Percentiles rank a stretch among this genome's conserved stretches.
Evolutionary conservation across 2,797 vertebrate genomes (phyloP).

Genomic region (Odontamblyopus lacepedii): DNA sequence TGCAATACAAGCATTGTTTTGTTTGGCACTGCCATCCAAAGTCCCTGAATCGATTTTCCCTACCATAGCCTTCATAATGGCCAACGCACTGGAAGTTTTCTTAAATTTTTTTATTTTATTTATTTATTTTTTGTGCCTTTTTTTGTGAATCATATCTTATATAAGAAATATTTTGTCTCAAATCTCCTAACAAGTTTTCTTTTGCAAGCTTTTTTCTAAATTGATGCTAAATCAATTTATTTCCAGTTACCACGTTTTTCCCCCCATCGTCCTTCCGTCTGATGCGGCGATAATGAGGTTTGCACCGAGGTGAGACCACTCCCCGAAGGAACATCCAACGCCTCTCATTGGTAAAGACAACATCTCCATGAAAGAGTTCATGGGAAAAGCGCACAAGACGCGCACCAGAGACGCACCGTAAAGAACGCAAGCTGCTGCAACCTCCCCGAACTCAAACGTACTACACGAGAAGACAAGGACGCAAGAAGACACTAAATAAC

Average conservation of each 20-base stretch:
- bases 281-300: not conserved
- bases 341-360: conserved; percentile 8
- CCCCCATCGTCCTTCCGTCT: not conserved
- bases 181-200: too few relatives aligned
- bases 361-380: conserved; percentile 17
- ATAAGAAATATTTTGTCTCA: too few relatives aligned
- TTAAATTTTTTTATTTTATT: too few relatives aligned
- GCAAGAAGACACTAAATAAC: not conserved
- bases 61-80: too few relatives aligned
- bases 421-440: not conserved
- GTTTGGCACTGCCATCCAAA: too few relatives aligned
- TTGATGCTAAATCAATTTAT: too few relatives aligned
- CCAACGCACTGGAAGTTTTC: too few relatives aligned
- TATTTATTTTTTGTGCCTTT: too few relatives aligned
- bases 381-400: conserved; percentile 14
- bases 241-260: not conserved
- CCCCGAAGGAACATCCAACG: conserved; percentile 11
- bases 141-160: too few relatives aligned
- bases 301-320: conserved; percentile 23
- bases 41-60: too few relatives aligned
- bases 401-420: not conserved
- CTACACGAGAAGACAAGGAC: not conserved
- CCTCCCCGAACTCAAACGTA: not conserved
- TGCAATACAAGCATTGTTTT: too few relatives aligned
- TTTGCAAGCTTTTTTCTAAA: too few relatives aligned